These are phyloP conservation scores for Drosophila funebris DNA, from an alignment of 1,140 invertebrate genomes.

Conservation along the genomic window DNA sequence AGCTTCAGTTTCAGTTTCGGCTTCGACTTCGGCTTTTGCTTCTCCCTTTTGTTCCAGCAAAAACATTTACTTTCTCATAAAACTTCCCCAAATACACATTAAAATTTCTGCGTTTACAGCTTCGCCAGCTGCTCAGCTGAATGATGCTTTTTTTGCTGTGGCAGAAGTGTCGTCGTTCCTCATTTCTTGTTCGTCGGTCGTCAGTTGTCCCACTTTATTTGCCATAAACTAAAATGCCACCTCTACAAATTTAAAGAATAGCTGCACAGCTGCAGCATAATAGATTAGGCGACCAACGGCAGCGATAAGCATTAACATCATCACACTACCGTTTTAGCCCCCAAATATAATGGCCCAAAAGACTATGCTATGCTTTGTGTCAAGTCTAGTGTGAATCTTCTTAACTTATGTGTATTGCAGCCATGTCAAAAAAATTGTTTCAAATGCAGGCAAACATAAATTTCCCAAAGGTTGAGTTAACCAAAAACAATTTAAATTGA, in stretches of 20 bases:
- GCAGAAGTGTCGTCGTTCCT: not conserved
- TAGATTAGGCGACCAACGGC: slow-evolving; percentile 1
- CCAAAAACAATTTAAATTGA: no score
- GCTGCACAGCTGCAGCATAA: slow-evolving; percentile 24
- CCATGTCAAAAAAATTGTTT: not conserved
- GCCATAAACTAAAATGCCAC: slow-evolving; percentile 45
- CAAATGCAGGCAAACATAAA: no score
- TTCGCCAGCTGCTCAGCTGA: slow-evolving; percentile 33
- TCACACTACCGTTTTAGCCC: not conserved
- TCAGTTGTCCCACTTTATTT: slow-evolving; percentile 18
- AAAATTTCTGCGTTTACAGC: slow-evolving; percentile 47
- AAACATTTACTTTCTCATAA: slow-evolving; percentile 55
- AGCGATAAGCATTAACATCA: slow-evolving; percentile 10
- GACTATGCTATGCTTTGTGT: not conserved
- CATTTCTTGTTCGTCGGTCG: no score
- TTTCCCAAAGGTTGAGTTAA: no score
- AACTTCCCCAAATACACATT: slow-evolving; percentile 53
- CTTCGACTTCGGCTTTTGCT: not conserved
- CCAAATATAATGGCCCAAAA: not conserved
- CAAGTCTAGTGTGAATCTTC: not conserved
- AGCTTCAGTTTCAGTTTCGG: not conserved
- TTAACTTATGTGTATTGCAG: not conserved
- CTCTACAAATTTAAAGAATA: slow-evolving; percentile 34
- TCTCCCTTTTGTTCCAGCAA: slow-evolving; percentile 33
- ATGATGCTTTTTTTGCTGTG: not conserved